Evolutionary conservation across 2,113 vertebrate species (phyloP), one percentile per base, ranked within the genome.

Genomic region (Sterna hirundo): DNA sequence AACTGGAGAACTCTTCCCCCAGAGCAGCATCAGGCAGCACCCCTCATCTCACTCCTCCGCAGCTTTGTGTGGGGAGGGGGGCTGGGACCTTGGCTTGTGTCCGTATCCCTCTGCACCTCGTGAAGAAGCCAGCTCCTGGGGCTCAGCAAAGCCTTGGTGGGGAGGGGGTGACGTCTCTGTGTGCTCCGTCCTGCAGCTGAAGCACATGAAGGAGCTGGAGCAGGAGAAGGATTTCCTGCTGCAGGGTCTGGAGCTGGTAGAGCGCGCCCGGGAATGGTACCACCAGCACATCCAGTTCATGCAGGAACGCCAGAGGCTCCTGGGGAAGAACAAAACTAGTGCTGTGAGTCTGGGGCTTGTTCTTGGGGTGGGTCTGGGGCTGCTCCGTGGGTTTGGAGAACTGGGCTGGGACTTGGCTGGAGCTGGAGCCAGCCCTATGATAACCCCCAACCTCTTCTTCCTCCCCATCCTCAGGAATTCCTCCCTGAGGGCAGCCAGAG

Each of bases 121-220:
- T 61, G 46, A 71, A 72, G 57, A 83, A 89, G 57, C 8, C 34
- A 36, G 13, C 52, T 82, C 27, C 61, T 72, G 36, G 44, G 42
- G 55, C 62, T 90, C 82, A 54, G 17, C 58, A 44, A 44, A 49
- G 13, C 44, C 18, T 52, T 64, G 69, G 7, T 60, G 77, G 44
- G 38, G 26, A 38, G 13, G 1, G 10, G 19, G 13, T 95, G 51
- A 69, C 10, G 5, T 20, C 4, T 15, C 13, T 75, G 15, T 6
- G 3, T 13, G 1, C 21, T 57, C 34, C 96, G 42, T 97, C 57
- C 46, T 90, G 60, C 97, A 99, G 99, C 95, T 99, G 96, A 99
- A 99, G 98, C 98, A 98, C 97, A 98, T 99, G 99, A 99, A 99
- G 96, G 99, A 99, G 95, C 97, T 99, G 98, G 99, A 99, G 96